These are phyloP conservation scores for Heteropelma amictum DNA, from an alignment of 2,888 invertebrate genomes.

Conservation along the genomic window DNA sequence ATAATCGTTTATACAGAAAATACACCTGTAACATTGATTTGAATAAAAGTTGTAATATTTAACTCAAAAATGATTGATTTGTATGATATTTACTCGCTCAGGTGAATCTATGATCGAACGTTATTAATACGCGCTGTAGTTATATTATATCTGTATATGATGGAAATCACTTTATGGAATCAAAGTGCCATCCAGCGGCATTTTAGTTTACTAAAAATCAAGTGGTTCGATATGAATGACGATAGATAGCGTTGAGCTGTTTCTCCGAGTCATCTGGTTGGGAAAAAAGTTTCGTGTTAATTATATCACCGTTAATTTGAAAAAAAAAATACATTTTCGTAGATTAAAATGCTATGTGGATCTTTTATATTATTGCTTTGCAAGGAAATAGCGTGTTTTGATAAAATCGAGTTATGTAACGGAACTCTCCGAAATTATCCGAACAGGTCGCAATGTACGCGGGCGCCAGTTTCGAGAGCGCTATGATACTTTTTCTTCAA, in stretches of 20 bases:
- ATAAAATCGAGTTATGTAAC: neutral
- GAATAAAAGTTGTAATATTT: neutral
- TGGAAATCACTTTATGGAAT: neutral
- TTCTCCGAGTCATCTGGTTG: no score
- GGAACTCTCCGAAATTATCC: neutral
- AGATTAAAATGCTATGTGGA: no score
- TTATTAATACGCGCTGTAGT: neutral
- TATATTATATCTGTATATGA: conserved; percentile 10
- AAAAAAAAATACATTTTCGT: no score
- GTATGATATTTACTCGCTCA: neutral
- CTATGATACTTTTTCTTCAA: no score
- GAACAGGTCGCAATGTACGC: neutral
- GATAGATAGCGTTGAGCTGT: conserved; percentile 3
- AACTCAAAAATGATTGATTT: neutral
- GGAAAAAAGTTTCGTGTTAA: no score
- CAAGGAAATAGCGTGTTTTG: no score
- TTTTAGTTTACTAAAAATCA: neutral
- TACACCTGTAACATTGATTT: neutral
- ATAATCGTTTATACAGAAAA: neutral
- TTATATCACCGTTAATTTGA: no score
- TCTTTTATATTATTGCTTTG: no score
- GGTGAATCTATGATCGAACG: neutral
- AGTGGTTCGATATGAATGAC: neutral
- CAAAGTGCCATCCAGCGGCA: neutral
- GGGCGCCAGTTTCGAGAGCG: no score